A percentile compares a stretch with the other conserved stretches of the same genome.
phyloP scores from a whole-genome alignment of 1,140 invertebrate species.

The Drosophila parvula region DNA sequence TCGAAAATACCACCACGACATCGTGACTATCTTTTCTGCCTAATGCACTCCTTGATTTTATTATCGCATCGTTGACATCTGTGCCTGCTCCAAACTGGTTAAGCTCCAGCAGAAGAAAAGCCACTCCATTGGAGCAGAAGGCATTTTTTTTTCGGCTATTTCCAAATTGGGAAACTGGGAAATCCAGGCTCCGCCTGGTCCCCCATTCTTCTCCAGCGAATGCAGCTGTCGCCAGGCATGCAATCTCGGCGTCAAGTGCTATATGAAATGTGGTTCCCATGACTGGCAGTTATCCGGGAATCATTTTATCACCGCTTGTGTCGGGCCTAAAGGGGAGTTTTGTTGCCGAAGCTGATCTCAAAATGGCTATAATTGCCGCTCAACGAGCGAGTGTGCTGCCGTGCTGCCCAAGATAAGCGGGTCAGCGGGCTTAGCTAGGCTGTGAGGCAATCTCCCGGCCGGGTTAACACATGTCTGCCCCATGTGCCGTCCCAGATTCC shows the following conservation, averaged over 20 bases:
- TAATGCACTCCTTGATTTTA: conserved; percentile 34
- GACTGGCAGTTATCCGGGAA: conserved; percentile 31
- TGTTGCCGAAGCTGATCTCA: conserved; percentile 28
- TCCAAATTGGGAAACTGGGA: conserved; percentile 31
- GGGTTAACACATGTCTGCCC: conserved; percentile 18
- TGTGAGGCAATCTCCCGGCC: conserved; percentile 27
- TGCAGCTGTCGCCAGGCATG: conserved; percentile 50
- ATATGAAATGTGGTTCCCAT: conserved; percentile 31
- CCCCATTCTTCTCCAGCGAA: conserved; percentile 21
- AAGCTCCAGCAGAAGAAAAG: conserved; percentile 23
- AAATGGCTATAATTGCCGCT: conserved; percentile 23
- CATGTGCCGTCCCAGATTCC: conserved; percentile 1
- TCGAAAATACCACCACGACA: not conserved
- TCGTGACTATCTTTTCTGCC: conserved; percentile 14
- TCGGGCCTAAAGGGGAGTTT: conserved; percentile 12
- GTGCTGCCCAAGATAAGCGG: conserved; percentile 27
- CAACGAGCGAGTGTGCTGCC: not conserved
- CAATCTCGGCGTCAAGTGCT: conserved; percentile 29
- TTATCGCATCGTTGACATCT: conserved; percentile 47
- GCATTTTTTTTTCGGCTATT: conserved; percentile 23
- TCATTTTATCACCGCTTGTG: conserved; percentile 10
- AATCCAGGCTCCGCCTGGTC: conserved; percentile 17
- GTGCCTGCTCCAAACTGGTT: conserved; percentile 43
- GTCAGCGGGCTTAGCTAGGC: conserved; percentile 11
- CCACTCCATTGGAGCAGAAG: conserved; percentile 8